These are phyloP conservation scores for Platysteira castanea DNA, from an alignment of 2,113 vertebrate genomes.

Conservation along the genomic window DNA sequence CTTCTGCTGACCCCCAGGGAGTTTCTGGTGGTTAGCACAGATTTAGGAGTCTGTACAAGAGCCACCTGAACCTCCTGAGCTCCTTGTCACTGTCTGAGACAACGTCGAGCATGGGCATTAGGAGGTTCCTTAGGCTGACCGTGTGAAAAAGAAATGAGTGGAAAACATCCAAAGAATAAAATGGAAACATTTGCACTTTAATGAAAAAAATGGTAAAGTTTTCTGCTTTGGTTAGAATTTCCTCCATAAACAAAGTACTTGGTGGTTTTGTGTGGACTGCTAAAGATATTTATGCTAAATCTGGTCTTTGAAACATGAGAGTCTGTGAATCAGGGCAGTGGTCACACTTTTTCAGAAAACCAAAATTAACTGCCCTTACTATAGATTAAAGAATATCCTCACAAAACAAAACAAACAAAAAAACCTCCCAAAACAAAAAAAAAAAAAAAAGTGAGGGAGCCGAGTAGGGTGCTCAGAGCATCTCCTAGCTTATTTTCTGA, in stretches of 20 bases:
- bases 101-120: not conserved
- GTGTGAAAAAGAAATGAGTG: not conserved
- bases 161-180: not conserved
- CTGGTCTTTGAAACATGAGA: not conserved
- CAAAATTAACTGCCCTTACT: not conserved
- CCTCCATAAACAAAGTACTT: not conserved
- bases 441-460: rapidly evolving
- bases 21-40: not conserved
- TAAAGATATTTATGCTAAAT: not conserved
- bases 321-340: not conserved
- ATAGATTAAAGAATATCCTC: not conserved
- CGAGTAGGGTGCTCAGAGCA: not conserved
- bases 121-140: not conserved
- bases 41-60: not conserved
- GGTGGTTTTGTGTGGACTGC: not conserved
- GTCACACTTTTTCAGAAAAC: not conserved
- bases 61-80: not conserved
- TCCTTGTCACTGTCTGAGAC: not conserved
- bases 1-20: not conserved
- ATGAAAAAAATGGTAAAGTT: not conserved
- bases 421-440: not conserved
- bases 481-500: not conserved
- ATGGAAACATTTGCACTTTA: not conserved
- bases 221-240: not conserved
- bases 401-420: not conserved